Evolutionary conservation across 2,113 vertebrate genomes (phyloP), one percentile per base, ranked within the genome.

Genomic region (Campylomormyrus tamandua): DNA sequence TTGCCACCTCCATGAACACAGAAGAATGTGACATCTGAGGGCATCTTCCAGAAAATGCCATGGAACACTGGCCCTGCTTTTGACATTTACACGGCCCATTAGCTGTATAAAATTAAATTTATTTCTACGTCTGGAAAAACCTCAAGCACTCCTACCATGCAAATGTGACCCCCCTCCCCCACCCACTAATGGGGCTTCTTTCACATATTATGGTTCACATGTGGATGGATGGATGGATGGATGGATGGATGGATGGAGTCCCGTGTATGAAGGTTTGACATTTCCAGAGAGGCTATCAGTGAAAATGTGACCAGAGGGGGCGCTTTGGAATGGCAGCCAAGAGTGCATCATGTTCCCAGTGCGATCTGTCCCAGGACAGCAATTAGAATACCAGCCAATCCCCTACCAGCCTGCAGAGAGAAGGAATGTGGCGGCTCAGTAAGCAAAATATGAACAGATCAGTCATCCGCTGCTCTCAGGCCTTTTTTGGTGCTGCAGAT

Each of bases 231-330:
- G 56, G n/a, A 66, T 62, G 62, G n/a, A 66, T 66, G 24, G 58
- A 66, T 62, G 56, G n/a, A 66, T 66, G 21, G 21, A 62, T 62
- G 58, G 58, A n/a, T 24, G n/a, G 58, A 66, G 62, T 84, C 52
- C 53, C 31, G n/a, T 90, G 89, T 90, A 92, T 92, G 92, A 31
- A 92, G 87, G 87, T 92, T 92, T 74, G 90, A 93, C 48, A 92
- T 91, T 15, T 92, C 87, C 24, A 91, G 89, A 49, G 92, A 87
- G 50, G 89, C 88, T 66, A 92, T 93, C 87, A 91, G 87, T 42
- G 91, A 90, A 48, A 91, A 93, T 91, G 89, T 92, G 48, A 92
- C 89, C 90, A 91, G 58, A 35, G 91, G 91, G 91, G 91, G 92
- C 42, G 91, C 90, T 52, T 90, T 90, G 92, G 92, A 88, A 92